A percentile compares a stretch with the other conserved stretches of the same genome.
These are phyloP conservation scores for Tuta absoluta DNA, from an alignment of 2,888 invertebrate genomes.

Conservation along the genomic window DNA sequence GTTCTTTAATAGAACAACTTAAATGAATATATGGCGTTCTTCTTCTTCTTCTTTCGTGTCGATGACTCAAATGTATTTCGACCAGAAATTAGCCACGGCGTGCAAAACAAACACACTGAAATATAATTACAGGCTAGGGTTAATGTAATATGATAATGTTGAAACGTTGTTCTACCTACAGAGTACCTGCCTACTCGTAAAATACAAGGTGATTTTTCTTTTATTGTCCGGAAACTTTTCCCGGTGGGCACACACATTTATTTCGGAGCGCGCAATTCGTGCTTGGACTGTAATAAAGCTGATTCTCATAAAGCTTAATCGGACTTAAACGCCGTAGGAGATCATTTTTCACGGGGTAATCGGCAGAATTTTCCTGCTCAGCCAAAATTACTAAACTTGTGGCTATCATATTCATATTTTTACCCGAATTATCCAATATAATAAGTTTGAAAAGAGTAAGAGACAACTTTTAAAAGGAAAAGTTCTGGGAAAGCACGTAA, in stretches of 20 bases:
- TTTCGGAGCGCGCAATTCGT: conserved; percentile 13
- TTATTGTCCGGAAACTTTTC: conserved; percentile 1
- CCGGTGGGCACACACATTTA: conserved; percentile 4
- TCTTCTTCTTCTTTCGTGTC: too few relatives aligned
- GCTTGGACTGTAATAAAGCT: conserved; percentile 34
- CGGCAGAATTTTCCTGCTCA: conserved; percentile 61
- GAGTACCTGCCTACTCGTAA: neutral
- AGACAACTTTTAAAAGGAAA: conserved; percentile 80
- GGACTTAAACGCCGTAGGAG: conserved; percentile 57
- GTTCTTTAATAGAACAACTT: too few relatives aligned
- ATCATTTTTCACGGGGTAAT: conserved; percentile 68
- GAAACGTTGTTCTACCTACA: neutral
- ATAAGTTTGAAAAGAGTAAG: conserved; percentile 78
- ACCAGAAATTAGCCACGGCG: too few relatives aligned
- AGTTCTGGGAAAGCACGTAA: conserved; percentile 78
- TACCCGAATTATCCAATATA: conserved; percentile 76
- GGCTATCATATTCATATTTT: conserved; percentile 77
- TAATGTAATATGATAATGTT: neutral
- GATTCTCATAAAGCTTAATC: conserved; percentile 52
- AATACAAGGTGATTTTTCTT: conserved; percentile 4
- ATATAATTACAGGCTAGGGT: neutral
- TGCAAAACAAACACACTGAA: neutral
- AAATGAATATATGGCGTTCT: too few relatives aligned
- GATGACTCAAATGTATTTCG: too few relatives aligned
- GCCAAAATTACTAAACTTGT: conserved; percentile 74